Evolutionary conservation across 2,888 invertebrate species (phyloP), one percentile per base, ranked within the genome.

Genomic region (Apeira syringaria): DNA sequence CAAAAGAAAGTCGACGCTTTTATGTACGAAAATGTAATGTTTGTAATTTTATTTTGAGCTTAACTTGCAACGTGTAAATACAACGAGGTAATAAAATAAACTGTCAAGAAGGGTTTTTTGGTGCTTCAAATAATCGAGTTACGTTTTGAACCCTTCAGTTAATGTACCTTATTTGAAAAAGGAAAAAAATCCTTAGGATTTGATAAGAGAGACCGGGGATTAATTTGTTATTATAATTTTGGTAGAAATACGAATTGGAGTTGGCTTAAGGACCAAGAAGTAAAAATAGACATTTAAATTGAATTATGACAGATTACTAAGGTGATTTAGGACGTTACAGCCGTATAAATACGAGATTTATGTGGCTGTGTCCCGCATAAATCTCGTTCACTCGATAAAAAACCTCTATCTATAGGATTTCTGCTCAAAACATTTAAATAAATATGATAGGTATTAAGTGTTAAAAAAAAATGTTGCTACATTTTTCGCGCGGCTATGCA

Each of bases 71-170:
- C 15, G 2, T 15, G 4, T 4, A 15, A 69, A 68, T 55, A 62
- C 58, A 59, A 52, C 59, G 49, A 50, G 50, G 47, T 59, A 56
- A 47, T 54, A 59, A 56, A 64, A 59, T 61, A 68, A 68, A 72
- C 67, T 66, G 64, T 61, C 65, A 65, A 64, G 59, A 62, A 61
- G 66, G 68, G 68, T 70, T 66, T 65, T n/a, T 65, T 58, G 60
- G 63, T 57, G 64, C 64, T 59, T 32, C 50, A 47, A 59, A 62
- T 68, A 68, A 70, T 64, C 62, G 62, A 68, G 68, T 70, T 64
- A 68, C 64, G n/a, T 64, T 64, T 60, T 53, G 55, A 67, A 64
- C 61, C 62, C 60, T 68, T 61, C 61, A 60, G 61, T 59, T 68
- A 60, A 50, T 53, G 46, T 42, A 53, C 42, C 51, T 50, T 32